Evolutionary conservation across 2,113 vertebrate species (phyloP), one percentile per base, ranked within the genome.

Genomic region (Ellobius talpinus): DNA sequence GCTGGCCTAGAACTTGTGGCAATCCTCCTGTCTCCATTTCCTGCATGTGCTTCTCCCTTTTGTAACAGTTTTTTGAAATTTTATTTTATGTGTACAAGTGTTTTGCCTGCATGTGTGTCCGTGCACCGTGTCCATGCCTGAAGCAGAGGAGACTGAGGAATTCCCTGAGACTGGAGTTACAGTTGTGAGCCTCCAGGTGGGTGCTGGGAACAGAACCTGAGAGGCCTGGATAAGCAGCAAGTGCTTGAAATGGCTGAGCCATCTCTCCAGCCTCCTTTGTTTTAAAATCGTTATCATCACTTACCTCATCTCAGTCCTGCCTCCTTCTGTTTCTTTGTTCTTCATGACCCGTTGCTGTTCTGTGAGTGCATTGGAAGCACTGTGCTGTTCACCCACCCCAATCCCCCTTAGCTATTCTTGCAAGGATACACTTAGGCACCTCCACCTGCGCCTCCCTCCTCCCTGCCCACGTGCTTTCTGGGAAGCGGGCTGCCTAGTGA

Each of bases 351-450:
- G n/a, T 61, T 26, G 87, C 8, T 21, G 26, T 73, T 58, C 14
- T 42, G 52, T 76, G n/a, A 23, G 17, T 31, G 21, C 84, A 0
- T 17, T 77, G 21, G 19, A 29, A 26, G 39, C 42, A 6, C 0
- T 8, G 5, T 26, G 42, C 33, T 0, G 1, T 31, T 52, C 26
- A 3, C 1, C 12, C 14, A 6, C 29, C 31, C n/a, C n/a, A n/a
- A n/a, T 17, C 1, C 3, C 10, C 7, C 31, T 26, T 11, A 13
- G 31, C 31, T 42, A 0, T 0, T 73, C 23, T 29, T 5, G 12
- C 11, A 55, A 24, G 77, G 61, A 17, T 31, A 52, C 55, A 52
- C 23, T 23, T 39, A 3, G 47, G 50, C 6, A 58, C 24, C 52
- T 39, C 11, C 2, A 31, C 29, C 42, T 42, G 19, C n/a, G 39